Conservation (phyloP, 2,888 invertebrate genomes). For the Resseliella maxima region DNA sequence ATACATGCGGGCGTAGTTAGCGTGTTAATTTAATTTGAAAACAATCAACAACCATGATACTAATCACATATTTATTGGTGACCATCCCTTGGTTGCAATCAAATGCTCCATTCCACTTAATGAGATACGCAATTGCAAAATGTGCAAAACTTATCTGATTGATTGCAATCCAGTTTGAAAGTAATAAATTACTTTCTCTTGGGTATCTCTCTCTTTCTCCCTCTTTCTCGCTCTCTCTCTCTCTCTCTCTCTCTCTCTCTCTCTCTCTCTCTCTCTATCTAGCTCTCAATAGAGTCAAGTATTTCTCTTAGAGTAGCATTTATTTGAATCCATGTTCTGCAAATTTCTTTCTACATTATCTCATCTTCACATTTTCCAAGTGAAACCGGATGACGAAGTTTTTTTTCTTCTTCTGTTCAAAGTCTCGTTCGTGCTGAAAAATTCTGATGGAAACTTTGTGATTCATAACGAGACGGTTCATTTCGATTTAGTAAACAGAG, state of each 20-base stretch:
- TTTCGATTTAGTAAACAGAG: background rate
- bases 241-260: background rate
- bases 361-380: no score
- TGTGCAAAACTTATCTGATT: constrained; percentile 19
- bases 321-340: no score
- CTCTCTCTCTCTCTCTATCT: no score
- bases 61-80: background rate
- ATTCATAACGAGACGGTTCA: constrained; percentile 28
- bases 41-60: constrained; percentile 24
- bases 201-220: constrained; percentile 2
- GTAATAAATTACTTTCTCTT: constrained; percentile 38
- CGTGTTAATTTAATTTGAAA: constrained; percentile 48
- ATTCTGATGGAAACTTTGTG: background rate
- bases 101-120: background rate
- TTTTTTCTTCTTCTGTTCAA: background rate
- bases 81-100: background rate
- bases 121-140: background rate
- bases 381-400: background rate
- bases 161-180: background rate
- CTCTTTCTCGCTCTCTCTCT: background rate
- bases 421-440: background rate
- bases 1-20: constrained; percentile 2
- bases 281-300: no score
- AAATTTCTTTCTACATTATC: no score
- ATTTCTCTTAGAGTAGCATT: no score